These are phyloP conservation scores for Melanotaenia pygmaea DNA, from an alignment of 2,797 vertebrate species.

Conservation along the genomic window DNA sequence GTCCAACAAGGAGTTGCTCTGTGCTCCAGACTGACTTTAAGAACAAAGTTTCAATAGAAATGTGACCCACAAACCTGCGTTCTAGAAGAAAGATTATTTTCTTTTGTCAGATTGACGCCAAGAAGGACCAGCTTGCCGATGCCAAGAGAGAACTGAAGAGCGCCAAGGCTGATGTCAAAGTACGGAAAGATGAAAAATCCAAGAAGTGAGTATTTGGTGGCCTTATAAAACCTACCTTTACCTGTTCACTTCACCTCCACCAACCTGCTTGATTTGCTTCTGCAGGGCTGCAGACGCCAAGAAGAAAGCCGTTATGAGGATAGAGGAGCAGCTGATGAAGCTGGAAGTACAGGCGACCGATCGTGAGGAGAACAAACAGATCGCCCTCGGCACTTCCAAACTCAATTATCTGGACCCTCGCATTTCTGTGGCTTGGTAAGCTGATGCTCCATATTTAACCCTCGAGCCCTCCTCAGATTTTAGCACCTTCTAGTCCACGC, in stretches of 20 bases:
- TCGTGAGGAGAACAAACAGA: constrained; percentile 97
- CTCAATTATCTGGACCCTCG: constrained; percentile 98
- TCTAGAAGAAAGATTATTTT: background rate
- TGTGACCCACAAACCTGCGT: background rate
- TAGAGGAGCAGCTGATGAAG: constrained; percentile 97
- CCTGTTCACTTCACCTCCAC: background rate
- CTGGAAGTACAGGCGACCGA: constrained; percentile 97
- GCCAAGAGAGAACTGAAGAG: constrained; percentile 95
- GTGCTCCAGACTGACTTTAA: no score
- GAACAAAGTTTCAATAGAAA: no score
- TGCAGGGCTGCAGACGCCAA: constrained; percentile 90
- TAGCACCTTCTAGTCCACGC: no score
- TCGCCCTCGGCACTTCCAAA: constrained; percentile 96
- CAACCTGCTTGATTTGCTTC: background rate
- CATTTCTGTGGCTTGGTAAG: constrained; percentile 97
- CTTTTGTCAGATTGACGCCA: constrained; percentile 90
- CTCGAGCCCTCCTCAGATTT: no score
- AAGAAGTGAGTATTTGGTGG: constrained; percentile 88
- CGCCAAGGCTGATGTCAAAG: constrained; percentile 96
- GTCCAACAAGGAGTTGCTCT: no score
- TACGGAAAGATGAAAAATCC: constrained; percentile 93
- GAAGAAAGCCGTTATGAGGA: constrained; percentile 93
- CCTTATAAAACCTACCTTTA: background rate
- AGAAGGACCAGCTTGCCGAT: constrained; percentile 94
- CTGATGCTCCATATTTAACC: no score